Evolutionary conservation across 2,113 vertebrate species (phyloP).

Genomic region (Lynx canadensis): DNA sequence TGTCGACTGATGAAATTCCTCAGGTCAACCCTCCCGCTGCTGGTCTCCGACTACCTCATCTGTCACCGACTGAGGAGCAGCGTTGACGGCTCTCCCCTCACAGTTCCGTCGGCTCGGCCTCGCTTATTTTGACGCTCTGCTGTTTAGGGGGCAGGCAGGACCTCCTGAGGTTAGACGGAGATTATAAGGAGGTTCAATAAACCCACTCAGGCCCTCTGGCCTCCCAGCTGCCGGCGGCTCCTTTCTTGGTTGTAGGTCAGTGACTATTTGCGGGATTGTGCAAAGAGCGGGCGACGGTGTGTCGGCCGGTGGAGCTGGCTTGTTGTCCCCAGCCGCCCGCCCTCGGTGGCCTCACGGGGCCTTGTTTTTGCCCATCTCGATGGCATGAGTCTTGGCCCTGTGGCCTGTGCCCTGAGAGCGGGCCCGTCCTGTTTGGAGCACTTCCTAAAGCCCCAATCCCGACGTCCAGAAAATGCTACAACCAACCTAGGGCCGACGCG

Average conservation of each 20-base stretch:
- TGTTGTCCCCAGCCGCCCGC: accelerated
- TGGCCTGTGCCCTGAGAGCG: accelerated
- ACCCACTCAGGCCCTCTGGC: accelerated
- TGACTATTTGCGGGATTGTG: background rate
- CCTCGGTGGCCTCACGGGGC: accelerated
- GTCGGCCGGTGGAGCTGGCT: accelerated
- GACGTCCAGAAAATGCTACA: accelerated
- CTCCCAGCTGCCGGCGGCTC: background rate
- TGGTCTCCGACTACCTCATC: background rate
- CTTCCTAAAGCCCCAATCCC: background rate
- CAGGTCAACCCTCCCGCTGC: background rate
- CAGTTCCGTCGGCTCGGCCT: background rate
- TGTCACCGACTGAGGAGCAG: accelerated
- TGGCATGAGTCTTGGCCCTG: too few relatives aligned
- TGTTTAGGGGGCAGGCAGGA: background rate
- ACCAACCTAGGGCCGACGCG: accelerated
- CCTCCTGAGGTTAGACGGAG: accelerated
- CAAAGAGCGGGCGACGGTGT: accelerated
- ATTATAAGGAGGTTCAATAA: accelerated
- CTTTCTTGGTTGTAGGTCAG: background rate
- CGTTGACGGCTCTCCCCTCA: background rate
- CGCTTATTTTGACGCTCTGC: background rate
- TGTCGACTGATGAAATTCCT: background rate
- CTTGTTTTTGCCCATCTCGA: accelerated
- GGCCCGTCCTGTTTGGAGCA: accelerated